Evolutionary conservation across 2,888 invertebrate genomes (phyloP).

Genomic region (Archips crataeganus): DNA sequence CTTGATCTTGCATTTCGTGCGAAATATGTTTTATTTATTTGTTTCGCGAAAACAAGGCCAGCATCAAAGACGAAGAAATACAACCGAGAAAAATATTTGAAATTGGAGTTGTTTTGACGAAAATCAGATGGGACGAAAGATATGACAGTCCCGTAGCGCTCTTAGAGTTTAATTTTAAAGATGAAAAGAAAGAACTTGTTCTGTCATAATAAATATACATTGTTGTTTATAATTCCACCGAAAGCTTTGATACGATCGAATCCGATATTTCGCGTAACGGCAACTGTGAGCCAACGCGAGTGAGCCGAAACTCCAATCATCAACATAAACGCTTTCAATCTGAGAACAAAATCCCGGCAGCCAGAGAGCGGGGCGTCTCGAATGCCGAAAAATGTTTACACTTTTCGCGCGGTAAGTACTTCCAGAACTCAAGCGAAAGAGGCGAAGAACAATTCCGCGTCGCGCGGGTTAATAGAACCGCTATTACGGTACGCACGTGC

Average conservation of each 20-base stretch:
- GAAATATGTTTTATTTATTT: slow-evolving; percentile 27
- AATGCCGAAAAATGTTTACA: slow-evolving; percentile 39
- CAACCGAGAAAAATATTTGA: background rate
- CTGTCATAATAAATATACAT: background rate
- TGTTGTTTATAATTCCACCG: background rate
- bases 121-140: slow-evolving; percentile 1
- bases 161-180: background rate
- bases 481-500: slow-evolving; percentile 38
- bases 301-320: slow-evolving; percentile 20
- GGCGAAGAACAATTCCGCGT: slow-evolving; percentile 14
- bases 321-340: slow-evolving; percentile 35
- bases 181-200: background rate
- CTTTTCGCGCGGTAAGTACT: slow-evolving; percentile 36
- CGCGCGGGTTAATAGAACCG: slow-evolving; percentile 34
- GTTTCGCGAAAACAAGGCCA: background rate
- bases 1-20: slow-evolving; percentile 24
- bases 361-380: slow-evolving; percentile 19
- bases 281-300: background rate
- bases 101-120: background rate
- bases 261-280: background rate
- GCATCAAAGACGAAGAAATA: slow-evolving; percentile 9
- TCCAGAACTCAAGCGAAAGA: slow-evolving; percentile 24
- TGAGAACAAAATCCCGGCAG: slow-evolving; percentile 16
- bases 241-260: background rate
- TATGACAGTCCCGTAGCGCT: background rate